Evolutionary conservation across 2,113 vertebrate genomes (phyloP).

Genomic region (Pachypanchax playfairii): DNA sequence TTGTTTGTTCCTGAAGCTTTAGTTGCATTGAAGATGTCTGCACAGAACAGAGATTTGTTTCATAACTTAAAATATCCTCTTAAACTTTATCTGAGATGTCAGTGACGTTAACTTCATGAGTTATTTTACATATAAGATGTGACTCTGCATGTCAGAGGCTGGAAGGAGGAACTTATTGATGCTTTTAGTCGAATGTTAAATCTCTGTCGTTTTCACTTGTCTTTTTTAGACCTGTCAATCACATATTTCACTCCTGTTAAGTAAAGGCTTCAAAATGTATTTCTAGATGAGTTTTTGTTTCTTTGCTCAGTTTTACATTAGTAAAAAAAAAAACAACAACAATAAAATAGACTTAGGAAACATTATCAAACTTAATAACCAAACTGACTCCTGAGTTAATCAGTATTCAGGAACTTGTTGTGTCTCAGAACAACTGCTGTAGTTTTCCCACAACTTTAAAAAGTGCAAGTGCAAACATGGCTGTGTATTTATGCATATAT

Average conservation of each 20-base stretch:
- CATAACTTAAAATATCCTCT: too few relatives aligned
- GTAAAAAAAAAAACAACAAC: too few relatives aligned
- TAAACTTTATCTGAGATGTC: too few relatives aligned
- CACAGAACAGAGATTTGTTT: not conserved
- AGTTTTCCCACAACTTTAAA: not conserved
- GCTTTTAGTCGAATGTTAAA: not conserved
- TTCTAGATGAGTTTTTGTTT: too few relatives aligned
- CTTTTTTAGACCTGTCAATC: too few relatives aligned
- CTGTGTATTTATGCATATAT: not conserved
- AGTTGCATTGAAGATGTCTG: not conserved
- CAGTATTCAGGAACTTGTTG: not conserved
- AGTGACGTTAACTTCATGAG: too few relatives aligned
- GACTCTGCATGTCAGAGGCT: not conserved
- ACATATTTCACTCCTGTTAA: too few relatives aligned
- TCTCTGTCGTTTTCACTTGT: too few relatives aligned
- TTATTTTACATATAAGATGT: not conserved
- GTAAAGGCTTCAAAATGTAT: too few relatives aligned
- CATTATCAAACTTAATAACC: not conserved
- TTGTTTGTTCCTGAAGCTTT: not conserved
- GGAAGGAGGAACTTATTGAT: not conserved
- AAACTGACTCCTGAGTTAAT: too few relatives aligned
- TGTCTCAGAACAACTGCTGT: not conserved
- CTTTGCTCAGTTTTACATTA: too few relatives aligned
- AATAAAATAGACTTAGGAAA: not conserved
- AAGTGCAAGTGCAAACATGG: not conserved